Percentiles rank a stretch among this genome's conserved stretches.
These are phyloP conservation scores for Saturnia pavonia DNA, from an alignment of 2,888 invertebrate genomes.

Conservation along the genomic window DNA sequence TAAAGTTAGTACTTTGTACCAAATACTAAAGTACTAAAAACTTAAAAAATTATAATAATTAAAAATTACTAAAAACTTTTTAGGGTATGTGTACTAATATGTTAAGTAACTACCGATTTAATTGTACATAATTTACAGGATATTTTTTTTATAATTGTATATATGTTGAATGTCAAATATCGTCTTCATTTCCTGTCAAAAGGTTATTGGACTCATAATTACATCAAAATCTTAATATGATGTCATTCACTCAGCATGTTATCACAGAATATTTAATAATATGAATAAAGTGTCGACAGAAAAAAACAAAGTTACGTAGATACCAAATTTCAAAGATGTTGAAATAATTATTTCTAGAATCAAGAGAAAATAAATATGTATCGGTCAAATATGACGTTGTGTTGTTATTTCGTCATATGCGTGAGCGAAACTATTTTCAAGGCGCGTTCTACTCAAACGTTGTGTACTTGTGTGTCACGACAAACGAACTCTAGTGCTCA, in stretches of 20 bases:
- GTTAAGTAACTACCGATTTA: slow-evolving; percentile 6
- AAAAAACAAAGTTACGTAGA: not conserved
- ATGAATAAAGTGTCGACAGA: not conserved
- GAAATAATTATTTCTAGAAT: slow-evolving; percentile 16
- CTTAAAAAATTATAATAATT: too few relatives aligned
- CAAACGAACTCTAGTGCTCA: slow-evolving; percentile 74
- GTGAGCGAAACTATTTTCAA: slow-evolving; percentile 19
- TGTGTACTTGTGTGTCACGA: slow-evolving; percentile 54
- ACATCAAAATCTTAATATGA: slow-evolving; percentile 41
- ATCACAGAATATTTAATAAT: slow-evolving; percentile 10
- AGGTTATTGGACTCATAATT: slow-evolving; percentile 47
- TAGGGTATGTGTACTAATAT: not conserved
- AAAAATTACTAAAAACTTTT: too few relatives aligned
- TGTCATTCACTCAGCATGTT: slow-evolving; percentile 36
- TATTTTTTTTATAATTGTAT: not conserved
- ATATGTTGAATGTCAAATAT: slow-evolving; percentile 7
- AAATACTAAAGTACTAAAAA: not conserved
- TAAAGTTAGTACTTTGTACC: not conserved
- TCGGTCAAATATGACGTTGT: slow-evolving; percentile 10
- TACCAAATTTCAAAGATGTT: not conserved
- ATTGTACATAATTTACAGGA: slow-evolving; percentile 5
- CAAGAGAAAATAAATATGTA: slow-evolving; percentile 2
- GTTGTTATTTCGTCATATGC: slow-evolving; percentile 18
- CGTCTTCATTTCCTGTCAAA: slow-evolving; percentile 33
- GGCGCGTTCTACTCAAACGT: slow-evolving; percentile 19